These are phyloP conservation scores for Nephotettix cincticeps DNA, from an alignment of 1,140 invertebrate genomes.

Conservation along the genomic window DNA sequence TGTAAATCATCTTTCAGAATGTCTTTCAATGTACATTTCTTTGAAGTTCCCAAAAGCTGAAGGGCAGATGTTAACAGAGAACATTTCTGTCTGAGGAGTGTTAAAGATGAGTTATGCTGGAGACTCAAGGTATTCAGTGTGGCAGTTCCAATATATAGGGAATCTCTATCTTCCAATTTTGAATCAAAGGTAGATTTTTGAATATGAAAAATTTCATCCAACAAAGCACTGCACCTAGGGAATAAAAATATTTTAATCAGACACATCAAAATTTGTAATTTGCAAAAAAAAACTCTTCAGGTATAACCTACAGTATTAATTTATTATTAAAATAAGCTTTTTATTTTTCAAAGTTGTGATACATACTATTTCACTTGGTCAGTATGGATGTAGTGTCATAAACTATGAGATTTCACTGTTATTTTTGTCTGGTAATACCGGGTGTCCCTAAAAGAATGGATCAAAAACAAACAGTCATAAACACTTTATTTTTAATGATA, in stretches of 20 bases:
- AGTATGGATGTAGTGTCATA: too few species aligned
- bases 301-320: too few species aligned
- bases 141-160: constrained; percentile 13
- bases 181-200: constrained; percentile 4
- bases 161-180: constrained; percentile 13
- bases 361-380: too few species aligned
- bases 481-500: not conserved
- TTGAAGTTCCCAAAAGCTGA: not conserved
- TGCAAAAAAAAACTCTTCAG: too few species aligned
- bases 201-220: constrained; percentile 39
- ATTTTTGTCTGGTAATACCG: too few species aligned
- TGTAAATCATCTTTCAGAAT: not conserved
- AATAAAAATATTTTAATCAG: too few species aligned
- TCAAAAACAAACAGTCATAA: not conserved
- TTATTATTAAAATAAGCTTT: too few species aligned
- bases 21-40: not conserved
- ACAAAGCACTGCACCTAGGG: constrained; percentile 28
- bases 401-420: too few species aligned
- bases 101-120: constrained; percentile 42
- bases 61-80: constrained; percentile 28
- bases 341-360: too few species aligned
- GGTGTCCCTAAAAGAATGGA: constrained; percentile 6
- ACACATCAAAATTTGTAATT: too few species aligned
- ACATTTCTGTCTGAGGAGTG: constrained; percentile 46
- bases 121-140: constrained; percentile 44